Conservation (phyloP, 53 echinoderm and acorn worm species). For the Echinarachnius parma region DNA sequence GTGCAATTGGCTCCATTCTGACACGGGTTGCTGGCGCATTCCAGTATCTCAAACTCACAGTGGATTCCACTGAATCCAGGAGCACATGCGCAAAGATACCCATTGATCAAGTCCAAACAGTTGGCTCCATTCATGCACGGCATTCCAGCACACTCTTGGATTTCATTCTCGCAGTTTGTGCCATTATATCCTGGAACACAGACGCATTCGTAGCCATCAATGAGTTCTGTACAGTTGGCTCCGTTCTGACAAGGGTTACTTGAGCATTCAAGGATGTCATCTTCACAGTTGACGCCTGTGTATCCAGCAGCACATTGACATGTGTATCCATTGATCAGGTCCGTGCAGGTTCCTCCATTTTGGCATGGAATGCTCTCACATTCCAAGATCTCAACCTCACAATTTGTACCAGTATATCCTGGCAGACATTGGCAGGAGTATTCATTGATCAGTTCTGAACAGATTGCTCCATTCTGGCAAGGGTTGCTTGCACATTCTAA, state of each 20-base stretch:
- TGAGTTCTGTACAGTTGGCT: not conserved
- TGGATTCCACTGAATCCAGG: conserved; percentile 53
- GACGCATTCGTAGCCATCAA: not conserved
- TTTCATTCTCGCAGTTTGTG: not conserved
- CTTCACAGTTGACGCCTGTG: conserved; percentile 39
- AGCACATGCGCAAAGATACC: conserved; percentile 53
- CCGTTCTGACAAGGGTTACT: conserved; percentile 37
- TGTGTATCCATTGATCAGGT: conserved; percentile 37
- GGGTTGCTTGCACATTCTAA: conserved; percentile 10
- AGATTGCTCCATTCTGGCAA: conserved; percentile 29
- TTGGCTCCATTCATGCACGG: conserved; percentile 29
- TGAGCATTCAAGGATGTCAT: conserved; percentile 62
- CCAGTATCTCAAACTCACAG: conserved; percentile 12
- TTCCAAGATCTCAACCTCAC: conserved; percentile 29
- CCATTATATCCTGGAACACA: conserved; percentile 15
- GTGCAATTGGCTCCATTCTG: conserved; percentile 34
- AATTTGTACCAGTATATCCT: conserved; percentile 13
- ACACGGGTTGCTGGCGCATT: conserved; percentile 49
- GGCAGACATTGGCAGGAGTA: conserved; percentile 18
- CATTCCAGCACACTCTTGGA: conserved; percentile 4
- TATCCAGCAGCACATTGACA: conserved; percentile 49
- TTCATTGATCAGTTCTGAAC: conserved; percentile 9
- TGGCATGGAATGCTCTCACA: conserved; percentile 30
- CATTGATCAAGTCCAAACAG: conserved; percentile 62
- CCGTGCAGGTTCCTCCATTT: conserved; percentile 44